A percentile compares a stretch with the other conserved stretches of the same genome.
These are phyloP conservation scores for Grapholita molesta DNA, from an alignment of 1,140 invertebrate genomes.

Conservation along the genomic window DNA sequence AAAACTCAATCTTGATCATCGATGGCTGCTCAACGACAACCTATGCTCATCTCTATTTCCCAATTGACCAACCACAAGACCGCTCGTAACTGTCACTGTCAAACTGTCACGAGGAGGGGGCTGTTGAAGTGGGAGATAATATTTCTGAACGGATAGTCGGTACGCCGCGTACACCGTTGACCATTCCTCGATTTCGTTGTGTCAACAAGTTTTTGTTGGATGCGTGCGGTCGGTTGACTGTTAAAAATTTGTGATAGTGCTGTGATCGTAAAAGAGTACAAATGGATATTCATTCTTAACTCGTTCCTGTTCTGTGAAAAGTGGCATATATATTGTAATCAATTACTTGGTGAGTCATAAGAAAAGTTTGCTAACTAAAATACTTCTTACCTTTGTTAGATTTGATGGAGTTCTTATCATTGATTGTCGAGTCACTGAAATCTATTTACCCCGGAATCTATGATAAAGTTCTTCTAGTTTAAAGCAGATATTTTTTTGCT, in stretches of 20 bases:
- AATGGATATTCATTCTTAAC: constrained; percentile 17
- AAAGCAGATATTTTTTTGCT: too few species aligned
- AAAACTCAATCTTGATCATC: too few species aligned
- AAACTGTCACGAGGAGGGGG: constrained; percentile 12
- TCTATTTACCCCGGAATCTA: background rate
- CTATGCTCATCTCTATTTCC: background rate
- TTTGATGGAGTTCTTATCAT: constrained; percentile 8
- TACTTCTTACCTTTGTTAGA: constrained; percentile 8
- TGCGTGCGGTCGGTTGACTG: background rate
- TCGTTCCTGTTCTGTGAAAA: constrained; percentile 3
- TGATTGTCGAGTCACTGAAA: background rate
- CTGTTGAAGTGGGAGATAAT: background rate
- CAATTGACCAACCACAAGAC: background rate
- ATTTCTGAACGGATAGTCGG: constrained; percentile 3
- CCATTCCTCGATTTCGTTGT: constrained; percentile 9
- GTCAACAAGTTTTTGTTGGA: constrained; percentile 10
- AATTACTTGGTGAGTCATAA: background rate
- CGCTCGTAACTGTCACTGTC: background rate
- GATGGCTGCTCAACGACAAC: background rate
- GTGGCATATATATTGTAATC: background rate
- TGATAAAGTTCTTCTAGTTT: background rate
- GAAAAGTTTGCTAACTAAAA: background rate
- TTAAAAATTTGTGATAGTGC: constrained; percentile 12
- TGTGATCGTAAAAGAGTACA: constrained; percentile 7
- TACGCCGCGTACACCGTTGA: constrained; percentile 5